These are phyloP conservation scores for Pelusios castaneus DNA, from an alignment of 2,113 vertebrate species.

Conservation along the genomic window DNA sequence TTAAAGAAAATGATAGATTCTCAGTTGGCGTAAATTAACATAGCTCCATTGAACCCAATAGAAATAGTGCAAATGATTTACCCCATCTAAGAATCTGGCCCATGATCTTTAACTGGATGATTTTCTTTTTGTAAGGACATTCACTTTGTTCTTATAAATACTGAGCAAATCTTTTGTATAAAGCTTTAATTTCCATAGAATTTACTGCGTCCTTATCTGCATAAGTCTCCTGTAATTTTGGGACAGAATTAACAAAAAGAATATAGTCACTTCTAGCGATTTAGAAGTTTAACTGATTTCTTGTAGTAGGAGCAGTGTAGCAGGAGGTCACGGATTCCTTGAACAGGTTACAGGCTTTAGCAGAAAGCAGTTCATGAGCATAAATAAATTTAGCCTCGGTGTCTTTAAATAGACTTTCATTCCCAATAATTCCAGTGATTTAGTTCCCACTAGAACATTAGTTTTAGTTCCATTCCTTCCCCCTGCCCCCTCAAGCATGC, in stretches of 20 bases:
- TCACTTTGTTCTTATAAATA: neutral
- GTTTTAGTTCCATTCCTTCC: conserved; percentile 53
- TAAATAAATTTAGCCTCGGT: neutral
- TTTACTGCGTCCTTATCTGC: neutral
- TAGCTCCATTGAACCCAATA: conserved; percentile 9
- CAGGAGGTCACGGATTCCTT: conserved; percentile 8
- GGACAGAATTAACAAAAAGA: neutral
- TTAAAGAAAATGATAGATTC: neutral
- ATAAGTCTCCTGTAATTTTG: neutral
- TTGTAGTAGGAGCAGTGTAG: neutral
- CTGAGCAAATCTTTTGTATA: neutral
- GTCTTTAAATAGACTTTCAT: conserved; percentile 34
- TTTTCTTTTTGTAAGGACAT: neutral
- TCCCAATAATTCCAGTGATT: conserved; percentile 49
- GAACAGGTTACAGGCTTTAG: neutral
- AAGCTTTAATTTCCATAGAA: neutral
- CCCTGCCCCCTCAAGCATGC: neutral
- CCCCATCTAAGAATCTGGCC: neutral
- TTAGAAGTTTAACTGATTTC: conserved; percentile 42
- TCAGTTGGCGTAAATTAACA: neutral
- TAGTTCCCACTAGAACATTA: conserved; percentile 29
- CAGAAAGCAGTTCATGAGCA: fast-evolving
- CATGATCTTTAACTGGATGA: neutral
- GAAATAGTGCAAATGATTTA: neutral
- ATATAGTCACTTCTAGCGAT: neutral